Conservation (phyloP, 2,113 vertebrate species). For the Heterotilapia buettikoferi region DNA sequence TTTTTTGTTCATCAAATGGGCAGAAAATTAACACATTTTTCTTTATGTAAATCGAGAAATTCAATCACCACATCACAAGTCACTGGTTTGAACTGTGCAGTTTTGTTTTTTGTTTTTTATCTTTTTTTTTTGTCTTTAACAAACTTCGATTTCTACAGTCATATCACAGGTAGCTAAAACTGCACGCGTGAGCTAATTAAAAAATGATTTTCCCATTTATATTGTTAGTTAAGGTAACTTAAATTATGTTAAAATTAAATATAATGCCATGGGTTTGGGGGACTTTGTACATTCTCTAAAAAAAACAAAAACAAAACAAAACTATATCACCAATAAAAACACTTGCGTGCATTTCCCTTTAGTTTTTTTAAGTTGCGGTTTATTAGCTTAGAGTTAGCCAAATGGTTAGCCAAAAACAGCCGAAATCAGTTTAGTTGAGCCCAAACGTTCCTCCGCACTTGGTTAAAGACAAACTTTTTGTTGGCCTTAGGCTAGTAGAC, state of each 20-base stretch:
- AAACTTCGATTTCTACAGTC: not conserved
- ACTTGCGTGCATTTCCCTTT: not conserved
- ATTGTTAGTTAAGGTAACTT: not conserved
- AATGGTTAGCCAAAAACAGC: not conserved
- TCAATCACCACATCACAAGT: not conserved
- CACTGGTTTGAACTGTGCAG: rapidly evolving
- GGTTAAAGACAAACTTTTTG: not conserved
- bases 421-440: not conserved
- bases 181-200: not conserved
- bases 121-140: not conserved
- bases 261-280: not conserved
- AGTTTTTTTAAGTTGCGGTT: not conserved
- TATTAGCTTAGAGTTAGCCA: not conserved
- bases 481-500: not conserved
- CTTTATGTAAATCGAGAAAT: not conserved
- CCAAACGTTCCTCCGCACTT: not conserved
- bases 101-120: not conserved
- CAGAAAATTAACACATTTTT: not conserved
- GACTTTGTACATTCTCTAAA: rapidly evolving
- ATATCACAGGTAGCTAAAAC: not conserved
- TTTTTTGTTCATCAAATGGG: not conserved
- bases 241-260: not conserved
- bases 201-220: not conserved
- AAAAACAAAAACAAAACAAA: not conserved
- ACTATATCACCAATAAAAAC: not conserved